Conservation (phyloP, 2,797 vertebrate species). For the Eurystomus glaucurus region DNA sequence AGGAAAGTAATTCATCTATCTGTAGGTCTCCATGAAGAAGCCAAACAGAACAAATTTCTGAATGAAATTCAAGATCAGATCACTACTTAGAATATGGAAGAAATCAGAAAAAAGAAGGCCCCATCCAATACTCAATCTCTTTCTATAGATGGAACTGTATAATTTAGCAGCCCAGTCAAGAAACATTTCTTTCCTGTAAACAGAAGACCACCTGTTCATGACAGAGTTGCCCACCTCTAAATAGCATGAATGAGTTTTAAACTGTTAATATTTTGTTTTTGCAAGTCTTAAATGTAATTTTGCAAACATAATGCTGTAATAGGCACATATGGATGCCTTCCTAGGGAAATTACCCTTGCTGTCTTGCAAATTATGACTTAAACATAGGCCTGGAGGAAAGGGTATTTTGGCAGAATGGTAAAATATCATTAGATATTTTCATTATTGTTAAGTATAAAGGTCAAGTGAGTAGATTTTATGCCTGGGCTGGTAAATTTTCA, state of each 20-base stretch:
- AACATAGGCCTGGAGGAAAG: background rate
- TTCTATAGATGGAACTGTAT: background rate
- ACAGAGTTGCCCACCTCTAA: background rate
- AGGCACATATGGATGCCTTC: background rate
- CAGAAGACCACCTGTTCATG: background rate
- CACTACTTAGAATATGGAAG: background rate
- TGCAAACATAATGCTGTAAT: background rate
- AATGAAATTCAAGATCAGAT: background rate
- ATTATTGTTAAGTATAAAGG: background rate
- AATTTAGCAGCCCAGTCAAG: background rate
- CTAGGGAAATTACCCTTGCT: background rate
- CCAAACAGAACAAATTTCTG: background rate
- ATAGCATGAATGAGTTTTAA: background rate
- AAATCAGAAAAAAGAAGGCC: background rate
- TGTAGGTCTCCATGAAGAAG: background rate
- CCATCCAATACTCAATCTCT: background rate
- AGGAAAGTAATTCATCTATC: background rate
- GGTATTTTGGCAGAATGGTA: background rate
- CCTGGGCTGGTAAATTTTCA: slow-evolving; percentile 28
- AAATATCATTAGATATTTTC: slow-evolving; percentile 6
- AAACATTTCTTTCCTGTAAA: background rate
- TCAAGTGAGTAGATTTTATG: slow-evolving; percentile 30
- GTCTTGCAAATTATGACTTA: slow-evolving; percentile 15
- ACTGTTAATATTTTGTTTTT: background rate
- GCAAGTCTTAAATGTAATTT: background rate